Percentiles rank a stretch among this genome's conserved stretches.
Evolutionary conservation across 2,888 invertebrate genomes (phyloP).

Genomic region (Drosophila crucigera): DNA sequence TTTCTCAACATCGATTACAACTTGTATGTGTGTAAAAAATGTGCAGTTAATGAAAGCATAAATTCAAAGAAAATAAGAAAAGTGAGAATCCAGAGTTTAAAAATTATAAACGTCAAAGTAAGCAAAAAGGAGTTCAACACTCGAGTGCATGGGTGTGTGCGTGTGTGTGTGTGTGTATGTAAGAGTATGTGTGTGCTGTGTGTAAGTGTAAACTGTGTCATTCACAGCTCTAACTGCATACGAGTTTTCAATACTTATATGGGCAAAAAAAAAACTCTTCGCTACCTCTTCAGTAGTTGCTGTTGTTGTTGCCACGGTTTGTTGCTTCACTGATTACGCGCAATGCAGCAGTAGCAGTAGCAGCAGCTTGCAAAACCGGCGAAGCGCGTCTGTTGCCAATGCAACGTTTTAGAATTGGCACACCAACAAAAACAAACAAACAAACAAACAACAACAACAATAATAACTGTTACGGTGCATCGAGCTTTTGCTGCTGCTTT

Average conservation of each 20-base stretch:
- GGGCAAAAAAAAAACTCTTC: conserved; percentile 38
- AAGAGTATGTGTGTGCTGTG: conserved; percentile 18
- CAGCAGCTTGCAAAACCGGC: conserved; percentile 74
- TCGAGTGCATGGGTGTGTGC: conserved; percentile 4
- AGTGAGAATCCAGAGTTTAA: conserved; percentile 20
- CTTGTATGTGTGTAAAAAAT: conserved; percentile 19
- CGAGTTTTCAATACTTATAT: conserved; percentile 62
- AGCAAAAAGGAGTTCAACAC: conserved; percentile 50
- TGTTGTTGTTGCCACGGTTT: conserved; percentile 74
- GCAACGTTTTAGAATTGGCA: conserved; percentile 81
- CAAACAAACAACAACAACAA: conserved; percentile 34
- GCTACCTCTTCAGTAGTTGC: conserved; percentile 60
- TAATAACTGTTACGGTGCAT: conserved; percentile 70
- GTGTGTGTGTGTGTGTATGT: conserved; percentile 9
- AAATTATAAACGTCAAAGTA: conserved; percentile 48
- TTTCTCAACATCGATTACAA: conserved; percentile 35
- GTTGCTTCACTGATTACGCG: conserved; percentile 82
- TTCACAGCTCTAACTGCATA: conserved; percentile 71
- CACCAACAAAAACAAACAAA: conserved; percentile 63
- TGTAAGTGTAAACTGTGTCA: conserved; percentile 74
- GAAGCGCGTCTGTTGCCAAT: conserved; percentile 82
- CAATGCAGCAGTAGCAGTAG: conserved; percentile 66
- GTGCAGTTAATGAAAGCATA: conserved; percentile 12
- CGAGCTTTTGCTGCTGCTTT: conserved; percentile 51
- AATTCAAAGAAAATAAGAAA: conserved; percentile 1